Evolutionary conservation across 30 jellyfish, hydroid and myxozoan genomes (phyloP).

Genomic region (Hydractinia symbiolongicarpus): DNA sequence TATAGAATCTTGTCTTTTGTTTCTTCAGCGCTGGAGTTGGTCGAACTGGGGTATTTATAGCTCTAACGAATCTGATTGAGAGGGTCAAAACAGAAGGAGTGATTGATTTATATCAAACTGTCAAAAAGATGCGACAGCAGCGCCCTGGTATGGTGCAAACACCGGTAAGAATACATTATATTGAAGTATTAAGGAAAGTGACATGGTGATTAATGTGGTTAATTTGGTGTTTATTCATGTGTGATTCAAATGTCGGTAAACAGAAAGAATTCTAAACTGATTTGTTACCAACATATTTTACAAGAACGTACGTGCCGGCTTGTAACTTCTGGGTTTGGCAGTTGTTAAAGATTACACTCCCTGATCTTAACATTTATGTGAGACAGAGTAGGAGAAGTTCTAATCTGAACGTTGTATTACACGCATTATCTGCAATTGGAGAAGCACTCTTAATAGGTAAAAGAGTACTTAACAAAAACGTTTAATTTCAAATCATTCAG

Average conservation of each 20-base stretch:
- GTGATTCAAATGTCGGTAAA: neutral
- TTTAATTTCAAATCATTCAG: too few species aligned
- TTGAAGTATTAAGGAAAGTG: neutral
- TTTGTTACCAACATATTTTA: neutral
- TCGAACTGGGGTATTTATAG: conserved; percentile 95
- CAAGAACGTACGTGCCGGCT: neutral
- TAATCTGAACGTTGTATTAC: too few species aligned
- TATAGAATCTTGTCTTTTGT: neutral
- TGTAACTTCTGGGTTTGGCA: too few species aligned
- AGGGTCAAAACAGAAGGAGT: conserved; percentile 87
- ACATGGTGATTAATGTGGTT: neutral
- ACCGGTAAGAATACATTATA: conserved; percentile 47
- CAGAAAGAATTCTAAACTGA: neutral
- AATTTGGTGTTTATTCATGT: neutral
- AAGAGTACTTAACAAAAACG: too few species aligned
- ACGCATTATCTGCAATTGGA: too few species aligned
- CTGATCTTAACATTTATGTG: too few species aligned
- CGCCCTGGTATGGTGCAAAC: conserved; percentile 99
- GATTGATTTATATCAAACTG: conserved; percentile 90
- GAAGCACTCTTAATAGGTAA: too few species aligned
- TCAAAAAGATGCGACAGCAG: conserved; percentile 82
- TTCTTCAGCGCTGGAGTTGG: conserved; percentile 96
- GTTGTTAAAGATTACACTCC: too few species aligned
- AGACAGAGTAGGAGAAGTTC: too few species aligned
- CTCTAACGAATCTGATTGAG: conserved; percentile 91